These are phyloP conservation scores for Ferdinandea cuprea DNA, from an alignment of 2,888 invertebrate genomes.

Conservation along the genomic window DNA sequence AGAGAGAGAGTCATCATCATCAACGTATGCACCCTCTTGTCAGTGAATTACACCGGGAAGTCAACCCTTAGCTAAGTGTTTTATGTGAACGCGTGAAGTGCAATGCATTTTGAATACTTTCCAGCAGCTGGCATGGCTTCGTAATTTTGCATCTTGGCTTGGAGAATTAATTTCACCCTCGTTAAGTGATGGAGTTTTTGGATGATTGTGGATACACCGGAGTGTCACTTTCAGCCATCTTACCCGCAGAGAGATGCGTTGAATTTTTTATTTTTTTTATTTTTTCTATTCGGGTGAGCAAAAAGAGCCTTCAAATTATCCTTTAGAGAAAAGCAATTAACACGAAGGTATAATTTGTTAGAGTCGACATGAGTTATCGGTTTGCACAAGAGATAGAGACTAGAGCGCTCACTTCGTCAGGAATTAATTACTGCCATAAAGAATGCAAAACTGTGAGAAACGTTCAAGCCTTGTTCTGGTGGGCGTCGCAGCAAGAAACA, in stretches of 20 bases:
- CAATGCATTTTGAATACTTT: conserved; percentile 57
- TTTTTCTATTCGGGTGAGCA: conserved; percentile 2
- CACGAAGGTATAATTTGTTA: conserved; percentile 70
- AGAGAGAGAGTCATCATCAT: neutral
- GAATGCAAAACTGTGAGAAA: conserved; percentile 38
- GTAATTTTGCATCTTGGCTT: conserved; percentile 51
- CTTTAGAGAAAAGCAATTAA: conserved; percentile 71
- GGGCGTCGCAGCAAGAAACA: neutral
- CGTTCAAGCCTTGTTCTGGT: conserved; percentile 3
- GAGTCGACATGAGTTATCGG: conserved; percentile 68
- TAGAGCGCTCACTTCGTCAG: conserved; percentile 42
- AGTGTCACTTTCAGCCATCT: conserved; percentile 38
- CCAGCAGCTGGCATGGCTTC: conserved; percentile 31
- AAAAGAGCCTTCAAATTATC: conserved; percentile 45
- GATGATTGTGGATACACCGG: conserved; percentile 1
- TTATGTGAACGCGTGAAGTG: conserved; percentile 57
- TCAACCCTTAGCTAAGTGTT: conserved; percentile 52
- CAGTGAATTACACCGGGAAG: conserved; percentile 24
- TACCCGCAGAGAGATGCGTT: neutral
- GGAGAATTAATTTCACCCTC: conserved; percentile 54
- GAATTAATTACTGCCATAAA: conserved; percentile 68
- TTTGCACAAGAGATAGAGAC: conserved; percentile 15
- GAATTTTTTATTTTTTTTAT: too few species aligned
- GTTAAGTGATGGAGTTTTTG: neutral
- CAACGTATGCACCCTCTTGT: conserved; percentile 9